Percentiles rank a stretch among this genome's conserved stretches.
These are phyloP conservation scores for Microplitis manilae DNA, from an alignment of 2,888 invertebrate genomes.

Conservation along the genomic window DNA sequence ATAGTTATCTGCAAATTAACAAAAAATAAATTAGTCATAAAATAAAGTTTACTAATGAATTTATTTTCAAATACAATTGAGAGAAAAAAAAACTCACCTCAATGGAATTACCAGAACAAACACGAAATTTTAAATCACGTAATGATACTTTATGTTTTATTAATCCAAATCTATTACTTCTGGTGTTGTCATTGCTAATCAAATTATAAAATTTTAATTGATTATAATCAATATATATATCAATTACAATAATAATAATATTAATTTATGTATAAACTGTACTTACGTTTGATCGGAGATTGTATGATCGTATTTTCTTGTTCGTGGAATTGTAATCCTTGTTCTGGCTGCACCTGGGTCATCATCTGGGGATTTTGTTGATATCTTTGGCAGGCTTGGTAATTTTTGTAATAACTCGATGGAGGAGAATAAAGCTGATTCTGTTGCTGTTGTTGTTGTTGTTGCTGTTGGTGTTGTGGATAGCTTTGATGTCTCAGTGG, in stretches of 20 bases:
- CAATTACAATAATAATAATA: neutral
- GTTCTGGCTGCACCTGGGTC: neutral
- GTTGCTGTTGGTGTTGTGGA: neutral
- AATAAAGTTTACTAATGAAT: too few relatives aligned
- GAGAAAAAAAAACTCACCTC: slow-evolving; percentile 56
- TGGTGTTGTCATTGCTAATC: slow-evolving; percentile 39
- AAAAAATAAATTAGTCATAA: neutral
- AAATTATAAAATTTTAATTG: neutral
- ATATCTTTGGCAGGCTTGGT: neutral
- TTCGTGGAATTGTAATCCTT: neutral
- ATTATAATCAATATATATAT: too few relatives aligned
- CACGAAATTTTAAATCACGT: slow-evolving; percentile 63
- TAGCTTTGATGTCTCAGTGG: neutral
- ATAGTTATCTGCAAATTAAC: slow-evolving; percentile 57
- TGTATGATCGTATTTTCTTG: neutral
- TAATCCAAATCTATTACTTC: slow-evolving; percentile 65
- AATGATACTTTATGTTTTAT: slow-evolving; percentile 59
- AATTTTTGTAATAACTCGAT: neutral
- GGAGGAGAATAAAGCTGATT: neutral
- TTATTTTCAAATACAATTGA: slow-evolving; percentile 1
- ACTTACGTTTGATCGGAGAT: neutral
- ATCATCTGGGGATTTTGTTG: neutral
- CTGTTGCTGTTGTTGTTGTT: neutral
- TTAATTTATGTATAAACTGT: slow-evolving; percentile 9
- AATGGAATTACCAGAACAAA: slow-evolving; percentile 54